Evolutionary conservation across 37 sponge, comb jelly and placozoan species (phyloP).

Genomic region (Theonella swinhoei): DNA sequence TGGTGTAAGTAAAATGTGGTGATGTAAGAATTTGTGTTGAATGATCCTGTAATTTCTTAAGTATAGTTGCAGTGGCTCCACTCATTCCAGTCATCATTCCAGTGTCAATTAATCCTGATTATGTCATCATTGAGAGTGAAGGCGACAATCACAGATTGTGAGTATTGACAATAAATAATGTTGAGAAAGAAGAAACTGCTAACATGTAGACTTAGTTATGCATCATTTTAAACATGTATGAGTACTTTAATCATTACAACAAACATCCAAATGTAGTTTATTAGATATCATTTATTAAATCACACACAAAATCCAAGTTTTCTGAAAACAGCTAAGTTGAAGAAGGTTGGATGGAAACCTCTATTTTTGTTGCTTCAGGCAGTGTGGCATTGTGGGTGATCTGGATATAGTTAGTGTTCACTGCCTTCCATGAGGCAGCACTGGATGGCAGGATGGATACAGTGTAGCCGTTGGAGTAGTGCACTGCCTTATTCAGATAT

Average conservation of each 20-base stretch:
- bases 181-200: background rate
- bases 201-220: no score
- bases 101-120: background rate
- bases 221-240: no score
- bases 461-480: slow-evolving; percentile 61
- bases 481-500: slow-evolving; percentile 73
- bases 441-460: slow-evolving; percentile 36
- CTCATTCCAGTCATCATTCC: slow-evolving; percentile 39
- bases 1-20: slow-evolving; percentile 27
- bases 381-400: slow-evolving; percentile 30
- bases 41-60: background rate
- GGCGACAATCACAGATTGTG: background rate
- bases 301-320: no score
- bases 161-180: background rate
- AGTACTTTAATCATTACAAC: no score
- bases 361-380: slow-evolving; percentile 35
- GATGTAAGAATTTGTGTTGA: slow-evolving; percentile 50
- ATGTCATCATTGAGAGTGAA: slow-evolving; percentile 10
- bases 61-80: slow-evolving; percentile 13
- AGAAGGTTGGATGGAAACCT: slow-evolving; percentile 36
- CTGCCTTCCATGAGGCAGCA: slow-evolving; percentile 34
- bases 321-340: no score
- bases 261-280: background rate
- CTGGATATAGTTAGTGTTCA: slow-evolving; percentile 18
- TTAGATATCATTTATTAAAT: no score